Base-by-base conservation (phyloP, 23 tunicate species). In the Diplosoma virens region DNA sequence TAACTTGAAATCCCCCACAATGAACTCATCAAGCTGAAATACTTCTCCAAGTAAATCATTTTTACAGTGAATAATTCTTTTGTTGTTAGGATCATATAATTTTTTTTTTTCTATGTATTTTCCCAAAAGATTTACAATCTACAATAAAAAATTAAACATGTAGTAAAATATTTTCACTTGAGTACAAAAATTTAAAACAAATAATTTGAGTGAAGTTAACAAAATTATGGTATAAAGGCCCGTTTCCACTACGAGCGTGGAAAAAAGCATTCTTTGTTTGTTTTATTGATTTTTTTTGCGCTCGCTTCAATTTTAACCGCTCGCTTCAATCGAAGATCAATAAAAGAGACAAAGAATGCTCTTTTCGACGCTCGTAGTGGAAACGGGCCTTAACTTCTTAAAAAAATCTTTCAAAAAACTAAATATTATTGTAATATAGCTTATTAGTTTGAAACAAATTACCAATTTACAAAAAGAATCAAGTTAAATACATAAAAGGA, bases 41-140 rank as follows among this genome's bases (percentile, higher is more conserved):
- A 89, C 84, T 48, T 89, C 96, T 31, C 86, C 96, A 34, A 89
- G 79, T 6, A 78, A 46, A 55, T 89, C 96, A 52, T 80, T 73
- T 32, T 82, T 78, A 69, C 96, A 89, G 5, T 37, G 81, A 58
- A 89, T 79, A 22, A 89, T 34, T 33, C 87, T 66, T 37, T 77
- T 77, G 33, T 87, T 87, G 31, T 18, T 6, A 21, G 88, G 81
- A 63, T 89, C 83, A 54, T 75, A 81, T 16, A 89, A 60, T 45
- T 82, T 83, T 32, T 65, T 89, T 29, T 59, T 33, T 50, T 83
- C 96, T 41, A 89, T 89, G 67, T 89, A 89, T 30, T 89, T 82
- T 52, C 96, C 88, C 0, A 89, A 55, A 34, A 48, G 78, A 0
- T 25, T 36, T 0, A 82, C 69, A 47, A 89, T 65, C 88, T 89